Conservation (phyloP, 2,797 vertebrate species). For the Pangasius macronema region DNA sequence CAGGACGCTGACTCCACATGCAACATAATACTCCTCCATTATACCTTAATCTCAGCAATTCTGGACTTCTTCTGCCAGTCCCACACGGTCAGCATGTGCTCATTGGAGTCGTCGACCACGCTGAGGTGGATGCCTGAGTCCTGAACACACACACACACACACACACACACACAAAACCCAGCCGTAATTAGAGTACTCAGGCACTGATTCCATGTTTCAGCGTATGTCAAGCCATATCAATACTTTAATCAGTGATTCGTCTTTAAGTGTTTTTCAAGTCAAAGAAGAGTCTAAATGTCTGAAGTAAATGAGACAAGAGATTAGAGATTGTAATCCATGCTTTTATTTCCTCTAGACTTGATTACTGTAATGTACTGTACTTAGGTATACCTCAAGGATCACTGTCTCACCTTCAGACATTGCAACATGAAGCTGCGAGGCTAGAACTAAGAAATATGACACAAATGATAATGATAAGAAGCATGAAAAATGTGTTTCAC, state of each 20-base stretch:
- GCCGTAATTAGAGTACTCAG: background rate
- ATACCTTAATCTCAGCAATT: constrained; percentile 96
- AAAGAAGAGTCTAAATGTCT: background rate
- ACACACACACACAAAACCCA: constrained; percentile 32
- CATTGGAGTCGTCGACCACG: constrained; percentile 96
- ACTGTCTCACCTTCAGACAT: too few relatives aligned
- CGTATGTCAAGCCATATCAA: background rate
- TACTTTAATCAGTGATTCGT: background rate
- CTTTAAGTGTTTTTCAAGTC: background rate
- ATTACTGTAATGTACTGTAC: too few relatives aligned
- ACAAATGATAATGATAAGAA: too few relatives aligned
- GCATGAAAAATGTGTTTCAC: too few relatives aligned
- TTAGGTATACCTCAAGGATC: too few relatives aligned
- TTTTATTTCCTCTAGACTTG: too few relatives aligned
- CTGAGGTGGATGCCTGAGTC: constrained; percentile 93
- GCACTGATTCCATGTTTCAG: background rate
- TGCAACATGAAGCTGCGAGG: too few relatives aligned
- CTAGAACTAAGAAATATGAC: too few relatives aligned
- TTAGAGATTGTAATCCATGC: too few relatives aligned
- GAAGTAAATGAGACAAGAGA: background rate
- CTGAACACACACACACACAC: constrained; percentile 65
- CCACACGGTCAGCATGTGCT: constrained; percentile 98
- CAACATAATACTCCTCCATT: background rate
- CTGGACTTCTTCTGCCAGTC: constrained; percentile 96
- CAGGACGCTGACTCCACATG: background rate